Base-by-base conservation (phyloP, 1,140 invertebrate genomes). In the Plutomurus gul region DNA sequence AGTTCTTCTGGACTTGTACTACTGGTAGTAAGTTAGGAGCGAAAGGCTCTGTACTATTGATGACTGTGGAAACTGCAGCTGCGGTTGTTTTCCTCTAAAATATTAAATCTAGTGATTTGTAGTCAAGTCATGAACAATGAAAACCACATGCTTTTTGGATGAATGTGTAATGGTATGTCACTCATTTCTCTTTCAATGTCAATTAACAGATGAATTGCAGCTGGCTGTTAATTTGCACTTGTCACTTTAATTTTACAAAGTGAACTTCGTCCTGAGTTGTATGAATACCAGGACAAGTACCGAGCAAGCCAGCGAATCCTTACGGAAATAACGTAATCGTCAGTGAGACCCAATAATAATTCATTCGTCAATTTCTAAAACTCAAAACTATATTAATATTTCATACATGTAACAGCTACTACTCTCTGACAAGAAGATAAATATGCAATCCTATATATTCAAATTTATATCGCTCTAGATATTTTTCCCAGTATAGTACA, bases 11-110 rank as follows among this genome's bases (percentile, higher is more conserved):
- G n/a, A n/a, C n/a, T 13, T 10, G 46, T 47, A 13, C 13, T 47
- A 47, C 20, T 47, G 20, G 46, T 18, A 47, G 20, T 47, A 8
- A 47, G 43, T 18, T 16, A 47, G 46, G 20, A 56, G 51, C 3
- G 51, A 56, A 30, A 25, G 56, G n/a, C n/a, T 36, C 27, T 65
- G 56, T 33, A 65, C 30, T 27, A 65, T 65, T 65, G 25, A 65
- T 65, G 56, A 33, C 36, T 33, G 56, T 65, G 16, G 56, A 65
- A 65, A 65, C 56, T 65, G 56, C 56, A 65, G 56, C 56, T 65
- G 56, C 56, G 56, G 56, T 36, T 56, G 30, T 33, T 65, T 65
- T 65, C 56, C 56, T 65, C 56, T 65, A 6, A 65, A 65, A 36
- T 65, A 27, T 60, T 33, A 25, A 60, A 25, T 60, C 25, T 33